phyloP scores from a whole-genome alignment of 2,888 invertebrate species.

The Lottia scabra region DNA sequence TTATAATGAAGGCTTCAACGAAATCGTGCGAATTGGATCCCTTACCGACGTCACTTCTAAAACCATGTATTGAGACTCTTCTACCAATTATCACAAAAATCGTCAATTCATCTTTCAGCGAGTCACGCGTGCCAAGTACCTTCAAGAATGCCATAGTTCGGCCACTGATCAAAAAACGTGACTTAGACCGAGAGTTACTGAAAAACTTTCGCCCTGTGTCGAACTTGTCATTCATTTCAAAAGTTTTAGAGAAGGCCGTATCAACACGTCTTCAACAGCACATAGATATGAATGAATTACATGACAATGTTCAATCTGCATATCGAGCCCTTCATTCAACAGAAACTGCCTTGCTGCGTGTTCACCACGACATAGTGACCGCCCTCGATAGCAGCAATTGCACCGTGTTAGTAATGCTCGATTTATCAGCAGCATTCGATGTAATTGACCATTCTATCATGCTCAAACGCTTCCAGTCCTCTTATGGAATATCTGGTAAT shows the following conservation, averaged over 20 bases:
- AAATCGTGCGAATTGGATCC: slow-evolving; percentile 7
- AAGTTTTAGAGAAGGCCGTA: neutral
- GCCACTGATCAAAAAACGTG: slow-evolving; percentile 8
- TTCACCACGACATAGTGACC: neutral
- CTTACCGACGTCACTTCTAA: neutral
- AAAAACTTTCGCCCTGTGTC: slow-evolving; percentile 15
- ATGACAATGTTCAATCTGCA: neutral
- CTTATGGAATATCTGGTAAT: too few relatives aligned
- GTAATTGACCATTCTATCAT: too few relatives aligned
- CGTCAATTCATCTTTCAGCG: neutral
- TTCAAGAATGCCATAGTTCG: slow-evolving; percentile 9
- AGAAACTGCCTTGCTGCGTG: neutral
- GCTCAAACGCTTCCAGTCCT: too few relatives aligned
- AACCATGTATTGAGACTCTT: neutral
- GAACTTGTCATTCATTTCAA: neutral
- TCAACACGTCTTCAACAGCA: neutral
- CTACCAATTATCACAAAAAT: neutral
- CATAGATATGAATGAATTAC: neutral
- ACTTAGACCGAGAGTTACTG: neutral
- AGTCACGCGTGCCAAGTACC: neutral
- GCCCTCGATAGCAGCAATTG: neutral
- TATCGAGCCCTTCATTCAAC: neutral
- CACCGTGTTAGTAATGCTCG: too few relatives aligned
- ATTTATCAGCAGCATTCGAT: too few relatives aligned
- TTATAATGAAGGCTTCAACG: too few relatives aligned